Evolutionary conservation across 2,888 invertebrate species (phyloP).

Genomic region (Chouioia cunea): DNA sequence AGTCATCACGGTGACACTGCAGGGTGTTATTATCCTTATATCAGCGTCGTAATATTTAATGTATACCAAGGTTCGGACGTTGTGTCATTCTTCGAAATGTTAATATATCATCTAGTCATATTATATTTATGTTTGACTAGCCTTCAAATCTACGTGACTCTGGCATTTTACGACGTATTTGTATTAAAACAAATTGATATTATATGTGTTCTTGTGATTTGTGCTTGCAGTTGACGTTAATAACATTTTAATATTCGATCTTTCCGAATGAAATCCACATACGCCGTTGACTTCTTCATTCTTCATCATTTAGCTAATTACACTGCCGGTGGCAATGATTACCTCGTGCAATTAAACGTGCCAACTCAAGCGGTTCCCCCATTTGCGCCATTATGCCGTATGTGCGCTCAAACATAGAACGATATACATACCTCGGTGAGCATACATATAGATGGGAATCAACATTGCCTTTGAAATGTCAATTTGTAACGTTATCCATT

Average conservation of each 20-base stretch:
- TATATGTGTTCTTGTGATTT: no score
- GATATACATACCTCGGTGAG: not conserved
- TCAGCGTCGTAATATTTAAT: constrained; percentile 4
- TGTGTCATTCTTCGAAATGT: constrained; percentile 14
- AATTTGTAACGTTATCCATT: no score
- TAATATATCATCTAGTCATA: constrained; percentile 12
- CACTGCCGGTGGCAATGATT: not conserved
- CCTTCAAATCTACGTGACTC: no score
- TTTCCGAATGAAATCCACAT: no score
- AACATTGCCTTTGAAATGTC: constrained; percentile 13
- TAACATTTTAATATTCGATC: no score
- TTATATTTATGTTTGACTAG: no score
- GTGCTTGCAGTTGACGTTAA: no score
- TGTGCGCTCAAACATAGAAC: constrained; percentile 16
- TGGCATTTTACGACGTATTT: no score
- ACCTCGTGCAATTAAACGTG: not conserved
- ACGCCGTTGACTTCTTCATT: no score
- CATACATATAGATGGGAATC: constrained; percentile 10
- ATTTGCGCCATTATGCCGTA: constrained; percentile 18
- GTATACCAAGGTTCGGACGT: constrained; percentile 1
- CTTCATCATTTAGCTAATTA: no score
- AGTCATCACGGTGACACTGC: constrained; percentile 19
- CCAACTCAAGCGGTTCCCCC: not conserved
- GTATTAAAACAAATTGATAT: no score
- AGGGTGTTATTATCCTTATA: constrained; percentile 15